Conservation (phyloP, 2,888 invertebrate genomes). For the Aporophyla nigra region DNA sequence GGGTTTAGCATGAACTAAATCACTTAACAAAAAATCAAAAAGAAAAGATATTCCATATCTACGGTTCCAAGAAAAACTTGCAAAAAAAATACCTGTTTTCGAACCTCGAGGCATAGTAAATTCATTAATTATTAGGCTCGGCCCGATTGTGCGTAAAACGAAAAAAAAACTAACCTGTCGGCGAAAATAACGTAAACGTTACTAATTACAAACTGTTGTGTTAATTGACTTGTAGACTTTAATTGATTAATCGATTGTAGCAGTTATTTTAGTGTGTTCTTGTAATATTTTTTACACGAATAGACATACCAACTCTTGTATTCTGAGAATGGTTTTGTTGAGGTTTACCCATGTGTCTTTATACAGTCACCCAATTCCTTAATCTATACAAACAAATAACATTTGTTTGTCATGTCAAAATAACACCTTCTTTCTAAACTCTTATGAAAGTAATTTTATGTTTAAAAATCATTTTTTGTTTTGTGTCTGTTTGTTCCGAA, state of each 20-base stretch:
- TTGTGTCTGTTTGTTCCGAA: no score
- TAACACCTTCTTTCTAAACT: no score
- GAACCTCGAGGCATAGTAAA: constrained; percentile 31
- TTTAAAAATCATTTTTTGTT: no score
- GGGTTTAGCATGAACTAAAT: background rate
- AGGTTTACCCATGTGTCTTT: background rate
- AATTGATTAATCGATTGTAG: constrained; percentile 56
- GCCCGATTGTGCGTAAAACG: background rate
- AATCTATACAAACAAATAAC: no score
- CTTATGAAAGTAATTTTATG: no score
- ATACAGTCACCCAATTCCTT: background rate
- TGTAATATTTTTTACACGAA: constrained; percentile 24
- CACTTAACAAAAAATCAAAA: background rate
- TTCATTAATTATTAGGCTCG: constrained; percentile 35
- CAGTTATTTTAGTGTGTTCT: constrained; percentile 13
- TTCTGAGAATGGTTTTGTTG: background rate
- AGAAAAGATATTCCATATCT: background rate
- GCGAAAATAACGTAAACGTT: constrained; percentile 39
- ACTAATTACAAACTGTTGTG: constrained; percentile 46
- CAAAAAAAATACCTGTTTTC: constrained; percentile 6
- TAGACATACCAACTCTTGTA: background rate
- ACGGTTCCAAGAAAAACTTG: background rate
- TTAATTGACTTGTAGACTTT: constrained; percentile 55
- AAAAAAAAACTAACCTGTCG: constrained; percentile 17
- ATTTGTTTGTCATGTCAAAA: no score